Evolutionary conservation across 2,888 invertebrate species (phyloP), one percentile per base, ranked within the genome.

Genomic region (Idaea dimidiata): DNA sequence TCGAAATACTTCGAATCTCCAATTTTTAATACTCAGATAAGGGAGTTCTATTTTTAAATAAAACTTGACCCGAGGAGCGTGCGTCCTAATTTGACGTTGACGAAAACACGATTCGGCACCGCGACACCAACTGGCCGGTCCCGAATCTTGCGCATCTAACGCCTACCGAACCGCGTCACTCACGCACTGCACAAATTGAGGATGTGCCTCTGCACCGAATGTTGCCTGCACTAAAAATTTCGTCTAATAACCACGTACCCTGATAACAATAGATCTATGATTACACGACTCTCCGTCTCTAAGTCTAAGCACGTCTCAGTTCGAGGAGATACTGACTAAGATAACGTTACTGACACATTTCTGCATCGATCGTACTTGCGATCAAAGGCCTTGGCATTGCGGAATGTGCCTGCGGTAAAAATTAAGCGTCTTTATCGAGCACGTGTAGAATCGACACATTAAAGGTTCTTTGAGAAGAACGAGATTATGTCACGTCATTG

Each of bases 151-250:
- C 63, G 59, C 65, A 67, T 64, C 62, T 63, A 14, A 16, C 7
- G 61, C 57, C 43, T 59, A 57, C 16, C 70, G 66, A 65, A 63
- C 63, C 60, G 31, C 59, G 59, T 18, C 64, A 60, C 63, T 65
- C 64, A 63, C 64, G 65, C 63, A 65, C 64, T 61, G 66, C 66
- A 64, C 61, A 60, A n/a, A 59, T 57, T 60, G 53, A 53, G 64
- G 68, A 71, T 62, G 62, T 70, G 67, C 63, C 61, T 69, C 67
- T 69, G 70, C 66, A 68, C 68, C 66, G 61, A 71, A 69, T 69
- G 59, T 18, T 64, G 66, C 67, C 67, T 67, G 66, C 66, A 61
- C 57, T 61, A 54, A 31, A 60, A 31, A 60, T 33, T 58, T 54
- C 33, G 16, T 56, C 14, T 18, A 16, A 56, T 14, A 24, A 24